A percentile compares a stretch with the other conserved stretches of the same genome.
Evolutionary conservation across 2,888 invertebrate genomes (phyloP).

Genomic region (Dilophus febrilis): DNA sequence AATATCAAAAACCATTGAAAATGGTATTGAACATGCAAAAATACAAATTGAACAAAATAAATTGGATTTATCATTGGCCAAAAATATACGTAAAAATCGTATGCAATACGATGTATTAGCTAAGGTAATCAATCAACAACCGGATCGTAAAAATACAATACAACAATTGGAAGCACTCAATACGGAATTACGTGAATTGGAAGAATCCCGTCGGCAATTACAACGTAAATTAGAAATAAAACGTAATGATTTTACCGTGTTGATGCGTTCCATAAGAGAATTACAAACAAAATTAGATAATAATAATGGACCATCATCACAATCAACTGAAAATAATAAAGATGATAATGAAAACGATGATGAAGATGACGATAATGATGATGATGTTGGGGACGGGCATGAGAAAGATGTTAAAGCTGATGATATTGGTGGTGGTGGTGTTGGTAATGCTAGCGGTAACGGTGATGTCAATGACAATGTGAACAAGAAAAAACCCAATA

Average conservation of each 20-base stretch:
- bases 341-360: conserved; percentile 11
- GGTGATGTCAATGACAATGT: too few species aligned
- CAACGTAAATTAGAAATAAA: conserved; percentile 64
- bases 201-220: conserved; percentile 51
- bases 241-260: conserved; percentile 76
- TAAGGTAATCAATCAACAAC: conserved; percentile 77
- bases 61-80: conserved; percentile 60
- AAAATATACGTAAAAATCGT: conserved; percentile 73
- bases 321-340: background rate
- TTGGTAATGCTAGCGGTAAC: too few species aligned
- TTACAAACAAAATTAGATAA: conserved; percentile 65
- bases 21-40: conserved; percentile 63
- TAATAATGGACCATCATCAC: conserved; percentile 27
- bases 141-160: conserved; percentile 65
- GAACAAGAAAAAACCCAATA: too few species aligned
- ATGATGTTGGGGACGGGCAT: conserved; percentile 4
- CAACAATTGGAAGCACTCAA: conserved; percentile 51
- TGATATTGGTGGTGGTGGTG: too few species aligned
- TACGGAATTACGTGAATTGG: conserved; percentile 51
- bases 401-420: conserved; percentile 8
- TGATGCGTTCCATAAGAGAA: conserved; percentile 74
- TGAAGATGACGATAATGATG: conserved; percentile 10
- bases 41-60: conserved; percentile 69
- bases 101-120: conserved; percentile 88
- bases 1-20: conserved; percentile 58